These are phyloP conservation scores for Drosophila grimshawi DNA, from an alignment of 1,140 invertebrate genomes.

Conservation along the genomic window DNA sequence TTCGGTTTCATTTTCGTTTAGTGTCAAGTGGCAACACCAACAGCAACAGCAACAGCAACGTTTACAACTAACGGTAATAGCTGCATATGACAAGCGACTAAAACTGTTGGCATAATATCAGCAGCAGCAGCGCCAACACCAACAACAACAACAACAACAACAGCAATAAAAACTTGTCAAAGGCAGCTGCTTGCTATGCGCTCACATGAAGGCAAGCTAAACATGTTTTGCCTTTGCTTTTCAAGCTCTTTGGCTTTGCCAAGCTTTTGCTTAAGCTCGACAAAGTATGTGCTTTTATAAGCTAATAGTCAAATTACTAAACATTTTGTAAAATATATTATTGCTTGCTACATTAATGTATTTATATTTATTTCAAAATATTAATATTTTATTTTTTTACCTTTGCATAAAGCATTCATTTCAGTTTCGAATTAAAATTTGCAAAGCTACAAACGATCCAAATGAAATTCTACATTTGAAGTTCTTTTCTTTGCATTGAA, in stretches of 20 bases:
- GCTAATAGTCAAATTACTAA: too few relatives aligned
- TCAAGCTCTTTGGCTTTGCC: background rate
- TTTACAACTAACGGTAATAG: conserved; percentile 71
- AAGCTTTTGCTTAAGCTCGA: background rate
- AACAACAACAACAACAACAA: conserved; percentile 16
- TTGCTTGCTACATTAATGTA: too few relatives aligned
- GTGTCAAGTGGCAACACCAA: conserved; percentile 73
- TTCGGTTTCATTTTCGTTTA: conserved; percentile 81
- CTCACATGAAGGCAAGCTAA: background rate
- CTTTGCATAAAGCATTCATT: too few relatives aligned
- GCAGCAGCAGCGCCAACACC: conserved; percentile 32
- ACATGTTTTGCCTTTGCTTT: background rate
- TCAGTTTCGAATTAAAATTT: background rate
- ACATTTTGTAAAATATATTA: too few relatives aligned
- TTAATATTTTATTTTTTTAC: too few relatives aligned
- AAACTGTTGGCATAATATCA: conserved; percentile 71
- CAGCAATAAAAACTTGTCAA: conserved; percentile 54
- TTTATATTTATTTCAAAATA: background rate
- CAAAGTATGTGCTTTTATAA: too few relatives aligned
- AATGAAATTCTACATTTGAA: background rate
- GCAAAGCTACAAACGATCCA: too few relatives aligned
- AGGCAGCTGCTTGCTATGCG: conserved; percentile 50
- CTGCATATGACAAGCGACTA: conserved; percentile 70
- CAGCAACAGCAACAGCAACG: conserved; percentile 34
- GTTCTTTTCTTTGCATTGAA: too few relatives aligned